A percentile compares a stretch with the other conserved stretches of the same genome.
Evolutionary conservation across 2,113 vertebrate species (phyloP).

Genomic region (Dendrocopos noguchii): DNA sequence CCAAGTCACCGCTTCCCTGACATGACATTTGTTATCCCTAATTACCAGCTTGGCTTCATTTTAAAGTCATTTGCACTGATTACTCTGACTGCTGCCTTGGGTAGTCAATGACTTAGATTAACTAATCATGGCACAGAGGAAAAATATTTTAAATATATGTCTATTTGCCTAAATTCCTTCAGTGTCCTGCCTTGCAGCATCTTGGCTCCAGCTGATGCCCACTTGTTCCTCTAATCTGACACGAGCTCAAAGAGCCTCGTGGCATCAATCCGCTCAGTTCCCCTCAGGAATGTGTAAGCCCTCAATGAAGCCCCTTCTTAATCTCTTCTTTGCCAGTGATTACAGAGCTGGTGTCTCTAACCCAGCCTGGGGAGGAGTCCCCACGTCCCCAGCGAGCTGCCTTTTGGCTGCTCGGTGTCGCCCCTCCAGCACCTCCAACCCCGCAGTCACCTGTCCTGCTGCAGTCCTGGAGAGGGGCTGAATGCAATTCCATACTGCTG

Average conservation of each 20-base stretch:
- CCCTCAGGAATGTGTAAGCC: conserved; percentile 44
- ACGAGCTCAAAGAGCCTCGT: conserved; percentile 16
- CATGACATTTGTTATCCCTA: conserved; percentile 17
- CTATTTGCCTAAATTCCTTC: conserved; percentile 47
- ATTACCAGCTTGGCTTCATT: conserved; percentile 42
- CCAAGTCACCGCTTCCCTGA: not conserved
- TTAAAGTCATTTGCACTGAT: conserved; percentile 59
- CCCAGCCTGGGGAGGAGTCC: not conserved
- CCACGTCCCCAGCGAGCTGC: not conserved
- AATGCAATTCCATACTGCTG: too few species aligned
- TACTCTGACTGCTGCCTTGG: conserved; percentile 27
- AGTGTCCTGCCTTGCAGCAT: conserved; percentile 32
- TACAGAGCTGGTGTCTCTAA: conserved; percentile 13
- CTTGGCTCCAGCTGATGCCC: conserved; percentile 54
- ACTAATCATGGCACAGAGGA: conserved; percentile 38
- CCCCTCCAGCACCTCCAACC: not conserved
- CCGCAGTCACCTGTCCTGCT: not conserved
- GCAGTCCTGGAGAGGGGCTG: rapidly evolving
- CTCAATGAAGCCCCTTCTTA: conserved; percentile 29
- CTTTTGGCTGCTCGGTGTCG: not conserved
- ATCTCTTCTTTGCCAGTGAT: conserved; percentile 40
- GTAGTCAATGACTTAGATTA: conserved; percentile 68
- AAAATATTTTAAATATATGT: conserved; percentile 44
- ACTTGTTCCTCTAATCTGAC: conserved; percentile 60
- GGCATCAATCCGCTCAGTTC: conserved; percentile 57